These are phyloP conservation scores for Pitangus sulphuratus DNA, from an alignment of 2,797 vertebrate species.

Conservation along the genomic window DNA sequence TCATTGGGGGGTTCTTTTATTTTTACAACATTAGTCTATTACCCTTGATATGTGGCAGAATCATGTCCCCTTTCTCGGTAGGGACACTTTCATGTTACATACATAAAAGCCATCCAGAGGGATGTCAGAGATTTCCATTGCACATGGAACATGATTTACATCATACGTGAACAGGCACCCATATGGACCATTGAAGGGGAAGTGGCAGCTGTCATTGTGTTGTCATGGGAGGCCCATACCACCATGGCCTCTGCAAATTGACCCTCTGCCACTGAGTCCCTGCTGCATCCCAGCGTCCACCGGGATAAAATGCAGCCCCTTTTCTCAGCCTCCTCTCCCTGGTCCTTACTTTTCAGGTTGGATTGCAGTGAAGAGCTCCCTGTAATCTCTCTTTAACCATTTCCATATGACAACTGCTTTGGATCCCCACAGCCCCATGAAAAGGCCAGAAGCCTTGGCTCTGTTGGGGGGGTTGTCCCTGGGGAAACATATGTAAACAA, in stretches of 20 bases:
- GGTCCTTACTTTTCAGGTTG: constrained; percentile 53
- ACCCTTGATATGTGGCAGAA: not conserved
- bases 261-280: not conserved
- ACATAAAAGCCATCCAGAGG: not conserved
- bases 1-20: not conserved
- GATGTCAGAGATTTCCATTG: not conserved
- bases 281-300: not conserved
- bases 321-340: not conserved
- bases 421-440: constrained; percentile 83
- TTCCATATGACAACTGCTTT: constrained; percentile 87
- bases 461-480: constrained; percentile 74
- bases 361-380: constrained; percentile 83
- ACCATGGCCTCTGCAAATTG: not conserved
- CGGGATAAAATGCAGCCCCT: not conserved
- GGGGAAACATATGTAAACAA: constrained; percentile 88
- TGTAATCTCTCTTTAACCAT: constrained; percentile 84
- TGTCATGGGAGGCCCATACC: not conserved
- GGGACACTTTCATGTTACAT: not conserved
- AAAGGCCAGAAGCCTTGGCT: constrained; percentile 84
- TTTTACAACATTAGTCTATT: not conserved
- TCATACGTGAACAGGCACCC: not conserved
- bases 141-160: not conserved
- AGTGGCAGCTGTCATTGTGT: not conserved
- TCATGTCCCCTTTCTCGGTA: accelerated
- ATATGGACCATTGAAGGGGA: not conserved